Evolutionary conservation across 2,797 vertebrate genomes (phyloP), one percentile per base, ranked within the genome.

Genomic region (Tenualosa ilisha): DNA sequence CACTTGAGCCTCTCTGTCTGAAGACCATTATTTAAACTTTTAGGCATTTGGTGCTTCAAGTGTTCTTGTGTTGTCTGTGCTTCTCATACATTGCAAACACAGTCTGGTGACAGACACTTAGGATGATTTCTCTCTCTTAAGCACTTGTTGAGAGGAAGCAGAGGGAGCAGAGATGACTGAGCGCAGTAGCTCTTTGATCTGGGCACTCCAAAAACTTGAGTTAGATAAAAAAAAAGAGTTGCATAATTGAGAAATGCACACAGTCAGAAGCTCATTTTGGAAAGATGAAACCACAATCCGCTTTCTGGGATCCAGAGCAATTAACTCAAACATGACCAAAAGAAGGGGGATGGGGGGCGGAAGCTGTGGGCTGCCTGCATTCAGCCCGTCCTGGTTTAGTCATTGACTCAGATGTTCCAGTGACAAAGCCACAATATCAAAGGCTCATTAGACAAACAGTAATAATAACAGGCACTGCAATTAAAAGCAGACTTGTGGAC

Each of bases 341-440:
- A 85, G 85, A 2, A 7, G 15, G 17, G 37, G 72, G 7, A 7
- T 51, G 50, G 50, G 50, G 50, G 7, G 13, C 17, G 72, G 85
- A 88, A 88, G 84, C 54, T 85, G 83, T 6, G 83, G 85, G 37
- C 75, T 59, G 54, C 81, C 82, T 46, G 72, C 7, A 68, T 85
- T 81, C 84, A 85, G 82, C 53, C 82, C 8, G 85, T 79, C 72
- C 63, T 88, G 72, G 86, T 83, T 85, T 85, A 85, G 83, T 88
- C 85, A 56, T 82, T 87, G 88, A 87, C 81, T 90, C 83, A 88
- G 84, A 87, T 87, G 87, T 89, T 85, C 82, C 83, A 82, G 65
- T 24, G 50, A 88, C 85, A 85, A 85, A 88, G 87, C 88, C 88
- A 88, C 85, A 85, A 81, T 87, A 82, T 88, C 86, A 86, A 87